These are phyloP conservation scores for Palythoa grandis DNA, from an alignment of 92 coral and sea anemone species.

Conservation along the genomic window DNA sequence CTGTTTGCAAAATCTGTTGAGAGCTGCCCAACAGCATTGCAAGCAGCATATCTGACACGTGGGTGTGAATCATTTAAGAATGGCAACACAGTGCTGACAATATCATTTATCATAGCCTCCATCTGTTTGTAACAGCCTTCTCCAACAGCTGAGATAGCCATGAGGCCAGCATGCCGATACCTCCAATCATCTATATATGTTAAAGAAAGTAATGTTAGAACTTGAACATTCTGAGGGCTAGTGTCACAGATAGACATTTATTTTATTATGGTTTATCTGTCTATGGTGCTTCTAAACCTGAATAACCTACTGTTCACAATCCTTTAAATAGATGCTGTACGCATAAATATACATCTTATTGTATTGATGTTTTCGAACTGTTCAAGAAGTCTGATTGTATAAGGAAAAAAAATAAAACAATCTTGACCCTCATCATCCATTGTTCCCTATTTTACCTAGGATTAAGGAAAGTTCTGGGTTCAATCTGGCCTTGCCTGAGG, in stretches of 20 bases:
- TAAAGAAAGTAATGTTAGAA: not conserved
- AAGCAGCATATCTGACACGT: constrained; percentile 95
- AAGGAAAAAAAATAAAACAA: too few species aligned
- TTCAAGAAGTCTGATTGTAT: too few species aligned
- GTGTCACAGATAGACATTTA: not conserved
- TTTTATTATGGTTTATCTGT: too few species aligned
- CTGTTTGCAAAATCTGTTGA: constrained; percentile 98
- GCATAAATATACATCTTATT: too few species aligned
- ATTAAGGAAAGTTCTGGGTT: too few species aligned
- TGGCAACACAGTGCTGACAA: constrained; percentile 84
- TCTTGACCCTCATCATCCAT: too few species aligned
- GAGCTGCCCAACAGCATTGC: constrained; percentile 98
- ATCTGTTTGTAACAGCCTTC: constrained; percentile 98
- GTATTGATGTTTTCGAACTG: too few species aligned
- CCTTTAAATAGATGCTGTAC: too few species aligned
- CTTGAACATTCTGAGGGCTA: not conserved
- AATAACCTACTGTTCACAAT: too few species aligned
- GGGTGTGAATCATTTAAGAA: constrained; percentile 90
- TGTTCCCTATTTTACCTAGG: too few species aligned
- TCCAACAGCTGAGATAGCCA: constrained; percentile 98
- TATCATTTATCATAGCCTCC: constrained; percentile 77
- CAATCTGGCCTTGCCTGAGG: too few species aligned
- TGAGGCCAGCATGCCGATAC: constrained; percentile 97
- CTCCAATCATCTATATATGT: constrained; percentile 87
- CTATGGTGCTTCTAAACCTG: too few species aligned